Evolutionary conservation across 2,113 vertebrate genomes (phyloP).

Genomic region (Chaenocephalus aceratus): DNA sequence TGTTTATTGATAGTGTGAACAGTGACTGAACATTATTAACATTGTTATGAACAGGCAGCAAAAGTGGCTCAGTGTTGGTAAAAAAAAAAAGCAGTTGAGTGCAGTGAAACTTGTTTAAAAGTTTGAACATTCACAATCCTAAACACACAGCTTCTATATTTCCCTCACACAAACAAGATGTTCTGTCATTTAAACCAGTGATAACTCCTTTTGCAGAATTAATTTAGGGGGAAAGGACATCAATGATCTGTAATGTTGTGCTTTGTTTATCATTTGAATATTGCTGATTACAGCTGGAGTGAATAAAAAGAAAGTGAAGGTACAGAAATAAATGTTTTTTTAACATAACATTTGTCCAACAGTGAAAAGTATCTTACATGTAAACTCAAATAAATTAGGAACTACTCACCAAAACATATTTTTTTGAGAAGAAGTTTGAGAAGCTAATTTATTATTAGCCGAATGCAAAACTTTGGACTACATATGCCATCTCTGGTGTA

Average conservation of each 20-base stretch:
- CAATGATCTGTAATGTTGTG: too few relatives aligned
- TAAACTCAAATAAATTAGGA: too few relatives aligned
- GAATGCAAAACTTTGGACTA: background rate
- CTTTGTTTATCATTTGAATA: too few relatives aligned
- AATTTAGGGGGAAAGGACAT: background rate
- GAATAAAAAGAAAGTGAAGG: background rate
- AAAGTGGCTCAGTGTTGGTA: slow-evolving; percentile 41
- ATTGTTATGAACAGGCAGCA: background rate
- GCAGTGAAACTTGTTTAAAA: slow-evolving; percentile 5
- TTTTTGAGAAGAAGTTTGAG: too few relatives aligned
- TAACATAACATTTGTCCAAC: too few relatives aligned
- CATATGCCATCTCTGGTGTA: slow-evolving; percentile 1
- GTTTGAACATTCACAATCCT: background rate
- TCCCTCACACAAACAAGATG: background rate
- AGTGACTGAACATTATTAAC: background rate
- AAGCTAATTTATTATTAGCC: too few relatives aligned
- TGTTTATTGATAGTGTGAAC: background rate
- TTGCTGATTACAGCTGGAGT: background rate
- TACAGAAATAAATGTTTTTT: too few relatives aligned
- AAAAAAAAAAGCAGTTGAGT: slow-evolving; percentile 11
- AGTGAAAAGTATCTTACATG: too few relatives aligned
- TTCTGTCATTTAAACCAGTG: slow-evolving; percentile 18
- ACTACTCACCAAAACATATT: too few relatives aligned
- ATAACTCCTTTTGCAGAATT: background rate
- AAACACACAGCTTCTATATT: background rate